A percentile compares a stretch with the other conserved stretches of the same genome.
phyloP scores from a whole-genome alignment of 2,797 vertebrate genomes.

The Atherinosoma microstoma region DNA sequence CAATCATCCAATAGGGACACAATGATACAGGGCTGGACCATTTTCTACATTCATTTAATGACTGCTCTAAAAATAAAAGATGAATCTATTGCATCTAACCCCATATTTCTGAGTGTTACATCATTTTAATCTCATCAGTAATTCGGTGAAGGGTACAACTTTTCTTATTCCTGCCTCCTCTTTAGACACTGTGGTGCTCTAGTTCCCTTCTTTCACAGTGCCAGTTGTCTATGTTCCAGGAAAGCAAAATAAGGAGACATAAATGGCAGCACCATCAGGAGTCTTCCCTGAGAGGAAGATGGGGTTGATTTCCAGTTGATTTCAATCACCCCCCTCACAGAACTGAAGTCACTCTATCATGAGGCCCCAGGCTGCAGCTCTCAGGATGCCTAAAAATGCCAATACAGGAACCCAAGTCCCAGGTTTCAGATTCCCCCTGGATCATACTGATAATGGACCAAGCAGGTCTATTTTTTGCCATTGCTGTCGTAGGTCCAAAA shows the following conservation, averaged over 20 bases:
- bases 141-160: slow-evolving; percentile 28
- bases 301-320: slow-evolving; percentile 68
- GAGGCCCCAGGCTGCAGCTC: slow-evolving; percentile 57
- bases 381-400: slow-evolving; percentile 54
- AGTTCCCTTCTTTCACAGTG: slow-evolving; percentile 25
- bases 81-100: background rate
- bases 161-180: slow-evolving; percentile 21
- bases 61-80: slow-evolving; percentile 6
- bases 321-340: slow-evolving; percentile 71
- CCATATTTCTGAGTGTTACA: slow-evolving; percentile 39
- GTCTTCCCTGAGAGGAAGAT: slow-evolving; percentile 40
- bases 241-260: slow-evolving; percentile 61
- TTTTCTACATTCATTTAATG: slow-evolving; percentile 21
- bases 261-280: slow-evolving; percentile 74
- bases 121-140: slow-evolving; percentile 33
- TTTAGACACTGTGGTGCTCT: slow-evolving; percentile 5
- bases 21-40: background rate
- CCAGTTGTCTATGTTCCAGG: slow-evolving; percentile 59
- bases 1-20: background rate
- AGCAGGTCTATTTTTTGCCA: slow-evolving; percentile 57
- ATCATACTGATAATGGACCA: slow-evolving; percentile 54
- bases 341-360: slow-evolving; percentile 63
- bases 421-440: slow-evolving; percentile 51
- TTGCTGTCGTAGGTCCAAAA: slow-evolving; percentile 26
- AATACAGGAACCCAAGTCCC: slow-evolving; percentile 48